A percentile compares a stretch with the other conserved stretches of the same genome.
phyloP scores from a whole-genome alignment of 1,140 invertebrate genomes.

The Microplitis mediator region DNA sequence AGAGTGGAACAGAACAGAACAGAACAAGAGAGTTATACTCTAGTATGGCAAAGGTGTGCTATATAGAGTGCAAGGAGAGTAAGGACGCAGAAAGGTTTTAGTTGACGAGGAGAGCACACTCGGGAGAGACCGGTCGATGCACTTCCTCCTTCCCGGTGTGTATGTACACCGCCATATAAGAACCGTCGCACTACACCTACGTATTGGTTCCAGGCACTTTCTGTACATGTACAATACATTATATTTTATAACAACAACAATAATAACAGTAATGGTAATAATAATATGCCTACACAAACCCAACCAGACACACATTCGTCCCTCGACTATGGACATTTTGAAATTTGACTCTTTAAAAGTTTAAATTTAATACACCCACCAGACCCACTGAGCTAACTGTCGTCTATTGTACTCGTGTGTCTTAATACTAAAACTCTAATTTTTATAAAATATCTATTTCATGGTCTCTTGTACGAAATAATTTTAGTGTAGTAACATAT shows the following conservation, averaged over 20 bases:
- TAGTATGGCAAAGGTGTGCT: no score
- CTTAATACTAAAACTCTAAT: no score
- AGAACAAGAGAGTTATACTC: no score
- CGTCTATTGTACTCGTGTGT: no score
- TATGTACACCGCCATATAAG: slow-evolving; percentile 22
- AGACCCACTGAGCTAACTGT: no score
- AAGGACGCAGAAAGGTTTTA: background rate
- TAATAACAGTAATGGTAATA: background rate
- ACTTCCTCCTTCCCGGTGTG: slow-evolving; percentile 22
- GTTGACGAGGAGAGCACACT: background rate
- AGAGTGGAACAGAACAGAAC: no score
- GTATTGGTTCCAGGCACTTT: background rate
- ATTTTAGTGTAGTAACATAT: no score
- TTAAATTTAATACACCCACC: slow-evolving; percentile 11
- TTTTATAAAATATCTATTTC: no score
- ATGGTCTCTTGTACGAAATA: no score
- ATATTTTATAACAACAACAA: background rate
- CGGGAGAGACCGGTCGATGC: slow-evolving; percentile 22
- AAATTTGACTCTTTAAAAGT: background rate
- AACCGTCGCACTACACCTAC: slow-evolving; percentile 22
- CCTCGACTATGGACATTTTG: background rate
- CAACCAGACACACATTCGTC: background rate
- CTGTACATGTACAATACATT: background rate
- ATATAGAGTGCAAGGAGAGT: slow-evolving; percentile 3
- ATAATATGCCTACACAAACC: background rate